Evolutionary conservation across 2,888 invertebrate species (phyloP), one percentile per base, ranked within the genome.

Genomic region (Cordylochernes scorpioides): DNA sequence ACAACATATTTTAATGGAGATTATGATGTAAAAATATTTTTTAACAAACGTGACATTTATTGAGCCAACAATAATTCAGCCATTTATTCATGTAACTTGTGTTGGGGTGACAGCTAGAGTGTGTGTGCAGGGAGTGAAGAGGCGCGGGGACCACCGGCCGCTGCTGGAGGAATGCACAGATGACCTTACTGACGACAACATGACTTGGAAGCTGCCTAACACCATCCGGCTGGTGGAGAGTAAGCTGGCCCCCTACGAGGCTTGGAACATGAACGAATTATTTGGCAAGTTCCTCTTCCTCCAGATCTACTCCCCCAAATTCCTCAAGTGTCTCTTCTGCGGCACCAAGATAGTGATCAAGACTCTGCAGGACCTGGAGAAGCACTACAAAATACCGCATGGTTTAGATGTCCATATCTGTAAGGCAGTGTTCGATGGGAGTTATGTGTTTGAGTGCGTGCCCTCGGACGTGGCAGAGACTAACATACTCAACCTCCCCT

Each of bases 371-470:
- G 43, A 43, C 28, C 31, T 43, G 10, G 35, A 38, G 18, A 35
- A 39, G 12, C 43, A 43, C 30, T 43, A 43, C 28, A 35, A 36
- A 17, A 33, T 39, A 5, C 32, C 39, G 6, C 43, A 43, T 30
- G 43, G 42, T 31, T 28, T 43, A 9, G 34, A 35, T 10, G 39
- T 41, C 8, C 39, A 41, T 17, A 38, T 33, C 13, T 31, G 29
- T 13, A 40, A 40, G 28, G 42, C 42, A 6, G 40, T 41, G 24
- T 43, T 43, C 24, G 40, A 39, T 28, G 43, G 42, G 21, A 40
- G 41, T 24, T 40, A 40, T 14, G 43, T 43, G 4, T 42, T 42
- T 31, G 40, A 42, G 4, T 43, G 43, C 32, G 33, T 43, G 9
- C 43, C 43, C 14, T 30, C 33, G 12, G 39, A 39, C 25, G 39